A percentile compares a stretch with the other conserved stretches of the same genome.
Evolutionary conservation across 2,113 vertebrate genomes (phyloP).

Genomic region (Podarcis cretensis): DNA sequence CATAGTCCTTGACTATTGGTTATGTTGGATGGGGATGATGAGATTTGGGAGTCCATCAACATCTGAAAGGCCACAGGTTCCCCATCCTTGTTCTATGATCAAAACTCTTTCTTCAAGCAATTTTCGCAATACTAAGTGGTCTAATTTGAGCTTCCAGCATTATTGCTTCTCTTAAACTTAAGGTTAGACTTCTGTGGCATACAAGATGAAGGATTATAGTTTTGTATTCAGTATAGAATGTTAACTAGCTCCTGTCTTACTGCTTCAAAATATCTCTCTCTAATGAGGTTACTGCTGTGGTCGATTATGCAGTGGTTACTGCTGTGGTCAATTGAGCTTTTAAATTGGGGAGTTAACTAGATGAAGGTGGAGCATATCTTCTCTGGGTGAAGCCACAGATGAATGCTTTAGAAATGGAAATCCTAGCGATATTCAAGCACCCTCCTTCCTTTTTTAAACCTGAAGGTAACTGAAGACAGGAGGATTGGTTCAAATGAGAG

Average conservation of each 20-base stretch:
- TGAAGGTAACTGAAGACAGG: neutral
- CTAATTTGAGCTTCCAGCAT: neutral
- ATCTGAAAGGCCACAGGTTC: too few relatives aligned
- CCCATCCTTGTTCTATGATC: too few relatives aligned
- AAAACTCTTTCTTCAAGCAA: neutral
- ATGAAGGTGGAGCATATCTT: neutral
- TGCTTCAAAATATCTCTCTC: neutral
- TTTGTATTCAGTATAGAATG: neutral
- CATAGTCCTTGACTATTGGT: too few relatives aligned
- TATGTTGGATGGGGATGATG: too few relatives aligned
- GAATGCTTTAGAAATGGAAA: neutral
- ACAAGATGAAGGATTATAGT: neutral
- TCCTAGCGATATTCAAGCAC: neutral
- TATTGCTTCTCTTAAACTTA: neutral
- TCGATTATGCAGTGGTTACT: neutral
- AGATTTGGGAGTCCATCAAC: too few relatives aligned
- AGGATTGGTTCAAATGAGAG: neutral
- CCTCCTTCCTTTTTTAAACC: neutral
- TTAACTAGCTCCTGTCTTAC: neutral
- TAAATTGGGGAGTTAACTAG: neutral
- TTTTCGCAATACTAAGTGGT: neutral
- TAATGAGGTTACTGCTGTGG: neutral
- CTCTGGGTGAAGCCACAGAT: neutral
- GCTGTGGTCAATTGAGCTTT: neutral
- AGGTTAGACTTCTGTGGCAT: neutral